Evolutionary conservation across 2,797 vertebrate genomes (phyloP), one percentile per base, ranked within the genome.

Genomic region (Galaxias olidus): DNA sequence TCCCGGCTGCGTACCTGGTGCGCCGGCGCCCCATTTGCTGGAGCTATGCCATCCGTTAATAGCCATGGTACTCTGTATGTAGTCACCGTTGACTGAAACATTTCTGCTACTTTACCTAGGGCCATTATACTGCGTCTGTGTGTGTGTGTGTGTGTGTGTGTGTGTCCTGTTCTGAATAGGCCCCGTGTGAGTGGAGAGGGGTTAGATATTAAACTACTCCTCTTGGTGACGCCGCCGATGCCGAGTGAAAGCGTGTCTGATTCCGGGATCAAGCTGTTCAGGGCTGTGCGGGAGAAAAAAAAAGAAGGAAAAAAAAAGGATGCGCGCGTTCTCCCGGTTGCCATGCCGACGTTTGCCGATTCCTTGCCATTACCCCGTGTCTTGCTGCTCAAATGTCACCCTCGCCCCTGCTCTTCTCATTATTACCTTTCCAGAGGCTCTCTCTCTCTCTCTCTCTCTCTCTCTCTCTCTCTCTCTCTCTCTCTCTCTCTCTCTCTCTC

Each of bases 151-250:
- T 73, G 54, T 52, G 59, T 53, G 52, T 42, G 19, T 71, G 54
- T 30, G 62, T 69, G 8, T 15, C 19, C 67, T 65, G 17, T 53
- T 18, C 44, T 48, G 59, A 59, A 8, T 9, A 4, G 74, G 71
- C 73, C 61, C 77, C 75, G 59, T 74, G 76, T 86, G 84, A 4
- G 7, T 81, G 81, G 80, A 44, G 30, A 62, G 79, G 64, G 84
- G 72, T 76, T 70, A 72, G 62, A 70, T 77, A 85, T 88, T 85
- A 86, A 74, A 55, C 13, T 10, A 77, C 78, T 80, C 81, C 81
- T 83, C 80, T 85, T 61, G 20, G 9, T 79, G 76, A 86, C 84
- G 86, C 81, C 49, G 76, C 79, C 80, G n/a, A 9, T 10, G 46
- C 45, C 30, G 44, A 78, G 69, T 13, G 50, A 66, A 77, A 64